Conservation (phyloP, 2,113 vertebrate species). For the Phrynosoma platyrhinos region DNA sequence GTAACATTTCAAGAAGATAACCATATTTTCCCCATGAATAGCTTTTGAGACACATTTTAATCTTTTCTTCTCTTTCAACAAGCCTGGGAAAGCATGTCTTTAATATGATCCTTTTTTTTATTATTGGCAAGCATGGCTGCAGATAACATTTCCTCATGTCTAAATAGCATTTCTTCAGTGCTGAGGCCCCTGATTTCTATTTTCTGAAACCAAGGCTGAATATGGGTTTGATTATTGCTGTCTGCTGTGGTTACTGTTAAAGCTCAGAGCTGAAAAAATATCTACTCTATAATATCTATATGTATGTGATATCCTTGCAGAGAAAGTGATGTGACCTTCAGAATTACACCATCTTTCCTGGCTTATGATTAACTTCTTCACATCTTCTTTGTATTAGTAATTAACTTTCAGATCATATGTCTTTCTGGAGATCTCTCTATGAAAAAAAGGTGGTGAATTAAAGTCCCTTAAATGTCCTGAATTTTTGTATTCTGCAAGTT, state of each 20-base stretch:
- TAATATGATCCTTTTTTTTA: conserved; percentile 55
- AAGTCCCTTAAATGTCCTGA: background rate
- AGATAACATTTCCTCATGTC: conserved; percentile 50
- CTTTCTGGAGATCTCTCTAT: background rate
- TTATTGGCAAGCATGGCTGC: conserved; percentile 37
- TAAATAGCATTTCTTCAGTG: conserved; percentile 53
- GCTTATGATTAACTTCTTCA: conserved; percentile 6
- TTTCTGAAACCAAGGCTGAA: conserved; percentile 48
- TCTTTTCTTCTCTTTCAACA: conserved; percentile 51
- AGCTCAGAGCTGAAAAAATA: conserved; percentile 14
- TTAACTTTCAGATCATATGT: background rate
- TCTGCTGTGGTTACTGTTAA: conserved; percentile 29
- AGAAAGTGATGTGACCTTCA: conserved; percentile 5
- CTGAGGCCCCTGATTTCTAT: conserved; percentile 7
- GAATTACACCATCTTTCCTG: background rate
- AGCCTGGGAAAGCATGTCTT: conserved; percentile 55
- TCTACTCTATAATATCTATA: background rate
- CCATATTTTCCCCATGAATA: conserved; percentile 48
- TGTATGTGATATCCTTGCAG: background rate
- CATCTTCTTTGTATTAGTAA: background rate
- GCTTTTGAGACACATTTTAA: conserved; percentile 58
- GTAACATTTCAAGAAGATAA: conserved; percentile 58
- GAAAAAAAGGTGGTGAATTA: background rate
- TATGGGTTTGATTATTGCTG: background rate
- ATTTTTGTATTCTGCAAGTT: background rate